phyloP scores from a whole-genome alignment of 2,888 invertebrate genomes.

The Aricia artaxerxes region DNA sequence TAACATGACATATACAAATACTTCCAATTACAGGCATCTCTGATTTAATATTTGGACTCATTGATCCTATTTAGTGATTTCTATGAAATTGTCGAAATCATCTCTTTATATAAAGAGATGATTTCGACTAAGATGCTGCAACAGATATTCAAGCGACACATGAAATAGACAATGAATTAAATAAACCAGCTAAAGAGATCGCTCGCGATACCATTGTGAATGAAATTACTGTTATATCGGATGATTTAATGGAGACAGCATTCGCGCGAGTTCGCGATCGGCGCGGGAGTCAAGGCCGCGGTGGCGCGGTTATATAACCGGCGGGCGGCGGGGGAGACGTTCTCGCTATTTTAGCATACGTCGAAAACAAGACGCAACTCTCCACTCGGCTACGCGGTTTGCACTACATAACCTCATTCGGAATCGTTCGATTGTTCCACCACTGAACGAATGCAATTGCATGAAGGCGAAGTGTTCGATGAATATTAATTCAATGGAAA shows the following conservation, averaged over 20 bases:
- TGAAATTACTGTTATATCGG: conserved; percentile 3
- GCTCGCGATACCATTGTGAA: neutral
- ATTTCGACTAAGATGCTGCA: neutral
- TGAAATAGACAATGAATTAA: neutral
- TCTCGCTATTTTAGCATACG: conserved; percentile 72
- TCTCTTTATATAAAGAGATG: neutral
- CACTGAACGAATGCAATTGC: conserved; percentile 7
- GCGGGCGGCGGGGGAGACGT: conserved; percentile 56
- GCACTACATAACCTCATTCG: conserved; percentile 1
- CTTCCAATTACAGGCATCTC: neutral
- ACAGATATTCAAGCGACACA: neutral
- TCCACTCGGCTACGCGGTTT: conserved; percentile 23
- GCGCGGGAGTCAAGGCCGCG: conserved; percentile 79
- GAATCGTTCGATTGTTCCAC: neutral
- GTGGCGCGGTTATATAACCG: conserved; percentile 72
- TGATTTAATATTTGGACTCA: neutral
- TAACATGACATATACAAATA: neutral
- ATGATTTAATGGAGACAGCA: conserved; percentile 32
- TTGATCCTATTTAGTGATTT: neutral
- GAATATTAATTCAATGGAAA: conserved; percentile 10
- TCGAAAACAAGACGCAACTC: conserved; percentile 61
- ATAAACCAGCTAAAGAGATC: neutral
- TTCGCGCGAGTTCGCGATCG: conserved; percentile 45
- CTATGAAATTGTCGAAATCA: neutral
- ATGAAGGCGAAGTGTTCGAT: neutral